Evolutionary conservation across 2,797 vertebrate species (phyloP), one percentile per base, ranked within the genome.

Genomic region (Neosilurus hyrtlii): DNA sequence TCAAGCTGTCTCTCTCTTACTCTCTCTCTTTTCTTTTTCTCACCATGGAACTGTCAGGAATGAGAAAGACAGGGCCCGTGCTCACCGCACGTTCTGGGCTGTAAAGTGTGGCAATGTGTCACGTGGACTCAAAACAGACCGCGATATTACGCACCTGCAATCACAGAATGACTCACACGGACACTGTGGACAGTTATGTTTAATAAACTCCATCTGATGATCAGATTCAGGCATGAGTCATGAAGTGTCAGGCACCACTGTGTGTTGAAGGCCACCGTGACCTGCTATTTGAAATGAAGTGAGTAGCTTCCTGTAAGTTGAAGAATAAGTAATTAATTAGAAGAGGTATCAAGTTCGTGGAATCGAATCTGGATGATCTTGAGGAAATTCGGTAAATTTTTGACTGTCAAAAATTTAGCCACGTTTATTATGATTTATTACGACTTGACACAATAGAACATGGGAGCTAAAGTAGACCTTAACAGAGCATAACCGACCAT

Each of bases 21-120:
- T 26, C 43, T 76, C 78, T 75, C 52, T 66, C 81, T 82, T 37
- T 37, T 37, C 72, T 68, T 84, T 66, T 65, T 67, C 65, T 82
- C 54, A 15, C 54, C 30, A 11, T 37, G 56, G 20, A 59, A 37
- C 65, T 70, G 79, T n/a, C 65, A 57, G 65, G 52, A 70, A 80
- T 18, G 52, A 80, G 20, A 43, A 66, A 56, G 30, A 37, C 62
- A 30, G 24, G 24, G 67, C 30, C 51, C 11, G 2, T 57, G 65
- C 24, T 67, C 52, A 16, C 12, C 22, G 20, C 30, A 26, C 30
- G 24, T 35, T 80, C 78, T 9, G 77, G 77, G 49, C 16, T 65
- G 24, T 54, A 65, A 30, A 20, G 24, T 2, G 9, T 26, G 43
- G 37, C 18, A 11, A 52, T 65, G n/a, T 79, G 77, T 67, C 63